Evolutionary conservation across 2,797 vertebrate genomes (phyloP).

Genomic region (Mormyrops boulengeri): DNA sequence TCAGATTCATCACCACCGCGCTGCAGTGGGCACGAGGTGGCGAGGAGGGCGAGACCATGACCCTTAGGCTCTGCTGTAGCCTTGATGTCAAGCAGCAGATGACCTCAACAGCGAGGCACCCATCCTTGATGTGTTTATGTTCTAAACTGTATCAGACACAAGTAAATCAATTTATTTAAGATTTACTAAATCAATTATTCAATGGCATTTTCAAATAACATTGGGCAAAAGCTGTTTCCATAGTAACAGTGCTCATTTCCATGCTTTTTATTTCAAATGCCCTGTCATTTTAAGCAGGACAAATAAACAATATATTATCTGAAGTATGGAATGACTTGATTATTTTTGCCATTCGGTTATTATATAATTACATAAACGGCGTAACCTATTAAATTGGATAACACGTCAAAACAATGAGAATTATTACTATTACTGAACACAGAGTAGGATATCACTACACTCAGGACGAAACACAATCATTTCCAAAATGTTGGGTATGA

Average conservation of each 20-base stretch:
- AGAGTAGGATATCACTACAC: not conserved
- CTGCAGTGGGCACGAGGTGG: not conserved
- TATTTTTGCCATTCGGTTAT: constrained; percentile 16
- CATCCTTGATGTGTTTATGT: not conserved
- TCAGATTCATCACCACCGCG: not conserved
- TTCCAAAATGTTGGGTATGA: not conserved
- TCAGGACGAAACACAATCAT: not conserved
- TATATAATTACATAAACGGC: not conserved
- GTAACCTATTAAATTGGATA: not conserved
- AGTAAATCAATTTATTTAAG: constrained; percentile 44
- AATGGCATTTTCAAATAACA: constrained; percentile 53
- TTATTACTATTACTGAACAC: not conserved
- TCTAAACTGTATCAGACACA: constrained; percentile 13
- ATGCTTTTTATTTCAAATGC: constrained; percentile 47
- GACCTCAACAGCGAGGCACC: not conserved
- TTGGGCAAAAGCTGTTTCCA: constrained; percentile 49
- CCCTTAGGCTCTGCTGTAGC: not conserved
- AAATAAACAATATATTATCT: constrained; percentile 23
- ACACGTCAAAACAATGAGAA: not conserved
- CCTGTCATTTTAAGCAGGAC: constrained; percentile 43
- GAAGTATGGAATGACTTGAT: not conserved
- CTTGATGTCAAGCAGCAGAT: not conserved
- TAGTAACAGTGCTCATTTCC: constrained; percentile 52
- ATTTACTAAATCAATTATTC: constrained; percentile 59
- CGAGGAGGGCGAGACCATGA: not conserved